Conservation (phyloP, 1,140 invertebrate species). For the Radopholus similis region DNA sequence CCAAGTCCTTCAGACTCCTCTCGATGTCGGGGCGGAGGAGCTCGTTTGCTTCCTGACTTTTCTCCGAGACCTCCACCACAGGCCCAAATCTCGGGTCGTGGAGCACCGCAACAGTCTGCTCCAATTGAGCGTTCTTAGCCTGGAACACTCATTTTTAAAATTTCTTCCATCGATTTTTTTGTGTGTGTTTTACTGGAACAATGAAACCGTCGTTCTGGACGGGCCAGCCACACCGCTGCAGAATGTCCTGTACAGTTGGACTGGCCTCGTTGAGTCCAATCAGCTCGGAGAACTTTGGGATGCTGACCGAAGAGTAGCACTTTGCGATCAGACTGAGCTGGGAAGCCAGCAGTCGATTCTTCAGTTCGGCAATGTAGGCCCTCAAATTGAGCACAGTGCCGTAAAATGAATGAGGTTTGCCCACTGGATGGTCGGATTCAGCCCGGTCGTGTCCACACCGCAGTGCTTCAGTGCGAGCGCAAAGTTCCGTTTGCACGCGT, state of each 20-base stretch:
- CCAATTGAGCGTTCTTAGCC: not conserved
- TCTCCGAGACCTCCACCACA: not conserved
- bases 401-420: too few relatives aligned
- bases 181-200: not conserved
- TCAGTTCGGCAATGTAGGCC: slow-evolving; percentile 5
- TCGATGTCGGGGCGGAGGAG: too few relatives aligned
- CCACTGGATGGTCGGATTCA: not conserved
- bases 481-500: not conserved
- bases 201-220: not conserved
- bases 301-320: not conserved
- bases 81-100: not conserved
- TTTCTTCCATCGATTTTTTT: not conserved
- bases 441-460: not conserved
- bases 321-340: not conserved
- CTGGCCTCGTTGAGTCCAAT: not conserved
- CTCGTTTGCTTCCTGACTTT: too few relatives aligned
- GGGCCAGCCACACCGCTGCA: not conserved
- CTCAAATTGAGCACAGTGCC: not conserved
- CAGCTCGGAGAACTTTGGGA: not conserved
- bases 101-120: not conserved
- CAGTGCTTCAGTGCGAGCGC: not conserved
- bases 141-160: not conserved
- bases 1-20: not conserved
- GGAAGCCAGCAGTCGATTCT: not conserved
- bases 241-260: not conserved